Evolutionary conservation across 2,113 vertebrate genomes (phyloP), one percentile per base, ranked within the genome.

Genomic region (Morone saxatilis): DNA sequence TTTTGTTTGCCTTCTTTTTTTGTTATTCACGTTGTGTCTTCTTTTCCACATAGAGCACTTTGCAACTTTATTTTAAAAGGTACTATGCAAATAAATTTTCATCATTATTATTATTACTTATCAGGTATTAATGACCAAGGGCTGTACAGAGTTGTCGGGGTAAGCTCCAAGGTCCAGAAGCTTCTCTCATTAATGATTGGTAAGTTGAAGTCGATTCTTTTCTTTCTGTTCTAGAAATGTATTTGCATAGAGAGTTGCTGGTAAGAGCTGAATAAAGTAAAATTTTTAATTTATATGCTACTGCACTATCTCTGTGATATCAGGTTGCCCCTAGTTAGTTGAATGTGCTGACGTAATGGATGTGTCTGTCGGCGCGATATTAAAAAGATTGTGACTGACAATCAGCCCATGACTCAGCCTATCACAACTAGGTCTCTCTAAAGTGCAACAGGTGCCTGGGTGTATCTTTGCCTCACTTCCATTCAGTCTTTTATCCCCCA

Each of bases 131-230:
- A 98, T 90, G 98, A 99, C 94, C 97, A 99, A 96, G 98, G 98
- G 93, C 71, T 99, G 84, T 99, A 99, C 95, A 96, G 98, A 96
- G 96, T 99, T 93, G 98, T 97, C 74, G 98, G 98, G 68, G 98
- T 99, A 92, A 99, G 96, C 95, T 99, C 98, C 93, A 99, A 97
- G 95, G 98, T 99, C 88, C 98, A 99, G 96, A 98, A 97, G 95
- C 98, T 99, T 83, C 96, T 99, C 83, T 96, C 88, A 95, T 95
- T 99, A 90, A 98, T 99, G 95, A 98, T 97, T 91, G 98, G 98
- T 99, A 96, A 96, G 92, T 88, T 38, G 38, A 41, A 61, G 6
- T 60, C 0, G 13, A 1, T 40, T 63, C 4, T 45, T 67, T 77
- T 65, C 45, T 71, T 53, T 78, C 20, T 59, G 20, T 41, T 72